Base-by-base conservation (phyloP, 2,888 invertebrate species). In the Caenorhabditis sp. region DNA sequence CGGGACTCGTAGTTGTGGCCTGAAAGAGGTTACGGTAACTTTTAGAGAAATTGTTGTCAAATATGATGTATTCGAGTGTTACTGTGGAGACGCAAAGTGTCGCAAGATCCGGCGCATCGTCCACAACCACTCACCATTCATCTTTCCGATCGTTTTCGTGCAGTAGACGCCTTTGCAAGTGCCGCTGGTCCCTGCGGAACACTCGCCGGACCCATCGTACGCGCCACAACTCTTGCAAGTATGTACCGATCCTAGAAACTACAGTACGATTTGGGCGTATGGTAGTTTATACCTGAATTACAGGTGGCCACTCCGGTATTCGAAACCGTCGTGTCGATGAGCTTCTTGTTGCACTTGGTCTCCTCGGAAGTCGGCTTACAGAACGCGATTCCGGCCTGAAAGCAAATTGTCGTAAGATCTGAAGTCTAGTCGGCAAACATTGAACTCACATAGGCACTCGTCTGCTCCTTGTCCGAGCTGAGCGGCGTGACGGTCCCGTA, bases 151-250 rank as follows among this genome's bases (percentile, higher is more conserved):
- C 4, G 53, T 71, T 26, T 76, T 76, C 1, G 59, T 71, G 30
- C 76, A 76, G 22, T 65, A 76, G 1, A 41, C 63, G 2, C 46
- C 70, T 32, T 63, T 50, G 15, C 76, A 76, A n/a, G 70, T 63
- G 9, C 22, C 45, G 1, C 48, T 27, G 1, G 75, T 62, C 2
- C 43, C 43, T n/a, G 50, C 37, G 9, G 62, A 32, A 39, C 76
- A 76, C 11, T 32, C 46, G 4, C 76, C 76, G 15, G 20, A 27
- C 20, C 76, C 76, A 37, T 59, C 55, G 32, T 65, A 68, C 20
- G 52, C 50, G 11, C 20, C 43, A 24, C 76, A 76, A 4, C 32
- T 55, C n/a, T 76, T 76, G 15, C 76, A 76, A 1, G 52, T 58
- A 24, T 52, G 50, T 6, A 22, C 11, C n/a, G 58, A n/a, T 7